A percentile compares a stretch with the other conserved stretches of the same genome.
Evolutionary conservation across 2,888 invertebrate species (phyloP).

Genomic region (Rhagonycha lutea): DNA sequence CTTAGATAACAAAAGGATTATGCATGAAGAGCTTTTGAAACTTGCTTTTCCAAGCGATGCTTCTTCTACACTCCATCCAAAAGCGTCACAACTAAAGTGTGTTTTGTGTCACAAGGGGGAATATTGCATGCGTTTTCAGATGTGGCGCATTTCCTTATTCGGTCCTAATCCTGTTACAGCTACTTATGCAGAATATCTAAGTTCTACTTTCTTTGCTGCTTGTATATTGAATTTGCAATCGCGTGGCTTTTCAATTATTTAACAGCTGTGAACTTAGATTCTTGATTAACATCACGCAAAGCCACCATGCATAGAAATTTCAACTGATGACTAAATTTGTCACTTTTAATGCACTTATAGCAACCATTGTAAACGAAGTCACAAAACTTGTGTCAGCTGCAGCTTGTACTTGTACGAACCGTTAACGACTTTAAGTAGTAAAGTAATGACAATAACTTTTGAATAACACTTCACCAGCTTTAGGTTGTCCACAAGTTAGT

Average conservation of each 20-base stretch:
- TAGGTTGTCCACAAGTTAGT: conserved; percentile 13
- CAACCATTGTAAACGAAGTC: conserved; percentile 14
- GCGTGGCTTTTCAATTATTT: neutral
- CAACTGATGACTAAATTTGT: conserved; percentile 9
- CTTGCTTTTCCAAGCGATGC: conserved; percentile 14
- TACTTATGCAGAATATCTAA: conserved; percentile 14
- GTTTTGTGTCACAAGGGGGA: conserved; percentile 17
- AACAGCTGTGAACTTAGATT: neutral
- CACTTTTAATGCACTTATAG: conserved; percentile 20
- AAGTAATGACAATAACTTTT: conserved; percentile 30
- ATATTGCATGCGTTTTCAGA: conserved; percentile 18
- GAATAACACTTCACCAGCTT: conserved; percentile 25
- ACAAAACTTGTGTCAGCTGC: conserved; percentile 30
- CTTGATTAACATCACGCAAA: neutral
- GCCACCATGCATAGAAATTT: neutral
- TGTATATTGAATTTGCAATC: neutral
- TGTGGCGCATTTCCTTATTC: conserved; percentile 17
- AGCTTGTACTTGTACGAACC: conserved; percentile 26
- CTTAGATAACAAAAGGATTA: conserved; percentile 24
- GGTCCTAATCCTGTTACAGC: conserved; percentile 13
- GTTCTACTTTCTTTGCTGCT: conserved; percentile 4
- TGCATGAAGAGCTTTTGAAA: conserved; percentile 27
- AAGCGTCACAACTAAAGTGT: conserved; percentile 20
- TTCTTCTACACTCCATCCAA: conserved; percentile 12
- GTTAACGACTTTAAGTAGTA: conserved; percentile 27